Evolutionary conservation across 2,888 invertebrate genomes (phyloP).

Genomic region (Galerucella calmariensis): DNA sequence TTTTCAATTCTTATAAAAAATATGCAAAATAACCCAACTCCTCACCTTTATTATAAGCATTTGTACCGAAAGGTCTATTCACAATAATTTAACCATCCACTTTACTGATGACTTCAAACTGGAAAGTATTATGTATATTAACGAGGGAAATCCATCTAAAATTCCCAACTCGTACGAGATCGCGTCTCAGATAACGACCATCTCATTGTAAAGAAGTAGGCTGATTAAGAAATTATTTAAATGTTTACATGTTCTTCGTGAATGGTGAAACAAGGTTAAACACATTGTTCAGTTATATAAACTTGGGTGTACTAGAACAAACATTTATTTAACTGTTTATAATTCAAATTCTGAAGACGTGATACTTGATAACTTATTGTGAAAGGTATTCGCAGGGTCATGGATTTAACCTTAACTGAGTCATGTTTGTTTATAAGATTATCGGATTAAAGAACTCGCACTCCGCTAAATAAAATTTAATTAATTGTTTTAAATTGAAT

Average conservation of each 20-base stretch:
- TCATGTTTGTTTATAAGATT: not conserved
- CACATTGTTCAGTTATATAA: slow-evolving; percentile 31
- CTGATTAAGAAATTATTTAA: slow-evolving; percentile 32
- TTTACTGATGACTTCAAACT: not conserved
- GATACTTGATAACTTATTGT: slow-evolving; percentile 16
- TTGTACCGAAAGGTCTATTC: too few species aligned
- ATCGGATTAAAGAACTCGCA: not conserved
- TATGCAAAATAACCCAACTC: too few species aligned
- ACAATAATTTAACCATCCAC: too few species aligned
- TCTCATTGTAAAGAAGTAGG: slow-evolving; percentile 31
- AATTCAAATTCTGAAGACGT: slow-evolving; percentile 18
- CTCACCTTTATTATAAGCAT: too few species aligned
- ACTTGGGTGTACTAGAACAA: slow-evolving; percentile 28
- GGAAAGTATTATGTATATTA: slow-evolving; percentile 18
- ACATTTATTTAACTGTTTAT: slow-evolving; percentile 20
- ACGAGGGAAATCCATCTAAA: slow-evolving; percentile 25
- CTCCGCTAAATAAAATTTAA: not conserved
- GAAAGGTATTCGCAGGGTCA: slow-evolving; percentile 21
- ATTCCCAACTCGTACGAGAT: slow-evolving; percentile 15
- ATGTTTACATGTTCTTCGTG: slow-evolving; percentile 35
- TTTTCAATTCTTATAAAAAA: too few species aligned
- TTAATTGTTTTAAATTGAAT: too few species aligned
- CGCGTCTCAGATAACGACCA: slow-evolving; percentile 19
- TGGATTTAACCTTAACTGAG: slow-evolving; percentile 19
- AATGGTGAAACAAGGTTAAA: slow-evolving; percentile 36